phyloP scores from a whole-genome alignment of 92 coral and sea anemone species.

The Nematostella vectensis region DNA sequence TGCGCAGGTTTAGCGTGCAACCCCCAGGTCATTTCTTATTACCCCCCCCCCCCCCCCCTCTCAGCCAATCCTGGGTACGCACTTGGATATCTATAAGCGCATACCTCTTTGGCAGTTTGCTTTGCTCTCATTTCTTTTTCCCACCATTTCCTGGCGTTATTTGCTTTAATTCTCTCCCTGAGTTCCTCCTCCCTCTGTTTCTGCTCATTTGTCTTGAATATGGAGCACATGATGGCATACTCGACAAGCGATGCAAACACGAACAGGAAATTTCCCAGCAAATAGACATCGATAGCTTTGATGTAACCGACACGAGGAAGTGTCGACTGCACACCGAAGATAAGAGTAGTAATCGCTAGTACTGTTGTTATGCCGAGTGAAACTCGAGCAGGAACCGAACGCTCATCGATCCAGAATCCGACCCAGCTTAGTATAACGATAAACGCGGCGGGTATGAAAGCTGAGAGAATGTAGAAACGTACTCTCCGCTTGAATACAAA shows the following conservation, averaged over 20 bases:
- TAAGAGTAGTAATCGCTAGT: slow-evolving; percentile 43
- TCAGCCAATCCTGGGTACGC: no score
- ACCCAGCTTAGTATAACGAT: slow-evolving; percentile 49
- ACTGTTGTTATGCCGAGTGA: slow-evolving; percentile 65
- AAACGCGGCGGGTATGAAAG: slow-evolving; percentile 37
- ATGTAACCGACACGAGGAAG: slow-evolving; percentile 53
- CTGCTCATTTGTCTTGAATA: not conserved
- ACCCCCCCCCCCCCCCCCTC: no score
- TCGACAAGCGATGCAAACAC: slow-evolving; percentile 49
- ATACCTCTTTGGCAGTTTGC: not conserved
- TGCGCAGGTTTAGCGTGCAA: no score
- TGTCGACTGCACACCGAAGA: slow-evolving; percentile 40
- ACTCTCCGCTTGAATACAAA: slow-evolving; percentile 25
- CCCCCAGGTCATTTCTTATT: no score
- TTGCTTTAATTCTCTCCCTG: not conserved
- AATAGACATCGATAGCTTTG: slow-evolving; percentile 40
- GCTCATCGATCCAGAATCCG: slow-evolving; percentile 59
- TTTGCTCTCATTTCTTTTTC: not conserved
- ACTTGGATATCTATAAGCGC: no score
- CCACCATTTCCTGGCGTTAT: not conserved
- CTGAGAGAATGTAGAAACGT: slow-evolving; percentile 40
- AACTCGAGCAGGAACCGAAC: slow-evolving; percentile 61
- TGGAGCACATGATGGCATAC: slow-evolving; percentile 35
- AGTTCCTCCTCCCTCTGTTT: not conserved
- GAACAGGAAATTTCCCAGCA: slow-evolving; percentile 40